Evolutionary conservation across 53 echinoderm and acorn worm species (phyloP), one percentile per base, ranked within the genome.

Genomic region (Arbacia lixula): DNA sequence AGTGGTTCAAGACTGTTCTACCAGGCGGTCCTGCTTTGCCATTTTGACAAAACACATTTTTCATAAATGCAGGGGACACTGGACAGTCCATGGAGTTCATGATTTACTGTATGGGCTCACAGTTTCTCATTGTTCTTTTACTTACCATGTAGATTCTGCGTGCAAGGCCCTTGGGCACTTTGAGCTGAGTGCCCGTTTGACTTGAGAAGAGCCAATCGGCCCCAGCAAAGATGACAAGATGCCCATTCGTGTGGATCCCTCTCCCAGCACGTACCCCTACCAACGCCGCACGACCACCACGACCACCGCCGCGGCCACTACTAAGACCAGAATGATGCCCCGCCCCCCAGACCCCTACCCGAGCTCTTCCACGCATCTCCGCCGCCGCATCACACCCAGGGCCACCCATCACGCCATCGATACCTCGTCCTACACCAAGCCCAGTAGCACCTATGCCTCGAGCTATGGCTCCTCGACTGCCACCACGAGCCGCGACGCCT

Each of bases 291-390:
- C 79, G 2, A 54, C 64, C 64, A 64, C 58, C 12, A 38, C 78
- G 9, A 60, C 16, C 4, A 75, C 54, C 57, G n/a, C n/a, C n/a
- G n/a, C n/a, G n/a, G n/a, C n/a, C n/a, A n/a, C n/a, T n/a, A n/a
- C n/a, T n/a, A 64, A 64, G 64, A 6, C 64, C 26, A 78, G 58
- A 12, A 60, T 78, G 79, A 78, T 78, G 30, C 79, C 79, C 79
- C 79, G 60, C 30, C 79, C 79, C 38, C 79, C 79, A n/a, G 79
- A 57, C 29, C 58, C 37, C 79, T 78, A 78, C 79, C 5, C 5
- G 5, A 60, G 58, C 41, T 41, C 42, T 29, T 12, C 26, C 29
- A n/a, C n/a, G n/a, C n/a, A n/a, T n/a, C 3, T 25, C 6, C 79
- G 79, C 4, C 79, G 79, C 12, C 79, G 41, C 60, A 60, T 78